A percentile compares a stretch with the other conserved stretches of the same genome.
phyloP scores from a whole-genome alignment of 2,797 vertebrate genomes.

The Balearica regulorum region DNA sequence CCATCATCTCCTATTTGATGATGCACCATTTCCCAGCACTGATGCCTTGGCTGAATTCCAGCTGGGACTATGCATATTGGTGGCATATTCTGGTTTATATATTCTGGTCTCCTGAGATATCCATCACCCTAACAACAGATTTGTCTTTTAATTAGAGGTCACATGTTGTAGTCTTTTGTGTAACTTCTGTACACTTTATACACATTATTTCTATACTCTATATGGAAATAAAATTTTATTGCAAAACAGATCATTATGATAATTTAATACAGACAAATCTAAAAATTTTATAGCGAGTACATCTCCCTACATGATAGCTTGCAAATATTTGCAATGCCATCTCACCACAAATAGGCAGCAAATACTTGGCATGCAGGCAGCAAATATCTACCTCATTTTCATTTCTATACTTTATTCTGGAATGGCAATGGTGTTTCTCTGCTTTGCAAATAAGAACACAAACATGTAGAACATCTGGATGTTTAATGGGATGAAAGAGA shows the following conservation, averaged over 20 bases:
- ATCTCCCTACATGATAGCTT: neutral
- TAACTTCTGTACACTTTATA: neutral
- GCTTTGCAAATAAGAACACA: neutral
- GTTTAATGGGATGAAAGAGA: neutral
- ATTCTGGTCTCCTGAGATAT: neutral
- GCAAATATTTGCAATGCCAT: neutral
- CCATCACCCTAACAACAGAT: neutral
- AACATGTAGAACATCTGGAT: neutral
- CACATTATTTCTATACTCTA: neutral
- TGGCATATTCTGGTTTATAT: neutral
- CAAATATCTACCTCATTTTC: neutral
- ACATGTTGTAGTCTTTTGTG: neutral
- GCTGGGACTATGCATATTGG: neutral
- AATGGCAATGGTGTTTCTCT: neutral
- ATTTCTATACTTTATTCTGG: neutral
- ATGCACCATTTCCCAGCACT: neutral
- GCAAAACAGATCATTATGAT: neutral
- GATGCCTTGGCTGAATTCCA: neutral
- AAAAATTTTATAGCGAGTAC: neutral
- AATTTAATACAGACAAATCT: neutral
- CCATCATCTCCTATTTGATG: neutral
- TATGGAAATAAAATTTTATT: neutral
- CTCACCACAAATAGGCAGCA: neutral
- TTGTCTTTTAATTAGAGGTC: neutral
- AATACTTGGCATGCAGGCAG: neutral